A percentile compares a stretch with the other conserved stretches of the same genome.
phyloP scores from a whole-genome alignment of 2,888 invertebrate genomes.

The Brachyptera putata region DNA sequence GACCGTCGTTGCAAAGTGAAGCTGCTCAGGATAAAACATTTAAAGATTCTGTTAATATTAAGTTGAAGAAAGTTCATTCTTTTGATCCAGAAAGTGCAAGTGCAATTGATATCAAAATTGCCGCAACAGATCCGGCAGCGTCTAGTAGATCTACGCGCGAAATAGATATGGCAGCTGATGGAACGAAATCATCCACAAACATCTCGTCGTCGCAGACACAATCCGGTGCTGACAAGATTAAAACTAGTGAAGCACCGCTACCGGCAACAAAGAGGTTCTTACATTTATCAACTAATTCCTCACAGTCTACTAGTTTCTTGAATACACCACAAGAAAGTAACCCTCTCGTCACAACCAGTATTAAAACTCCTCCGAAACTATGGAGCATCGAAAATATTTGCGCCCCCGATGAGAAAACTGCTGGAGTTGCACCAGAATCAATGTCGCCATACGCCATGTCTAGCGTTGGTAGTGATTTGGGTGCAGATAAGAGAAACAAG shows the following conservation, averaged over 20 bases:
- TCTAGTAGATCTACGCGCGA: too few relatives aligned
- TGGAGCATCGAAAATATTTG: constrained; percentile 40
- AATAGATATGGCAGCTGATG: background rate
- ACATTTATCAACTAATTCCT: constrained; percentile 7
- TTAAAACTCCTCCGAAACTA: constrained; percentile 32
- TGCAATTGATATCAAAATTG: too few relatives aligned
- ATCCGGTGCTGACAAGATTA: background rate
- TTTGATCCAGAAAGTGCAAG: background rate
- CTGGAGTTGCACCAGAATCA: background rate
- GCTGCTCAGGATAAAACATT: constrained; percentile 12
- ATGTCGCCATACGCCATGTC: background rate
- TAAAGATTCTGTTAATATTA: constrained; percentile 12
- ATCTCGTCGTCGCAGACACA: background rate
- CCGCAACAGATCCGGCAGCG: too few relatives aligned
- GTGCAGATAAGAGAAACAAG: constrained; percentile 39
- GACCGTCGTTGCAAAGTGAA: too few relatives aligned
- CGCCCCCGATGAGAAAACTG: constrained; percentile 23
- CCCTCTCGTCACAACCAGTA: background rate
- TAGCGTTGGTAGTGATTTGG: constrained; percentile 16
- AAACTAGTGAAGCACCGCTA: constrained; percentile 22
- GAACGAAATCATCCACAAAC: background rate
- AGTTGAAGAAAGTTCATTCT: constrained; percentile 6
- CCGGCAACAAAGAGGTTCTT: constrained; percentile 26
- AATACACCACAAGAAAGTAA: background rate
- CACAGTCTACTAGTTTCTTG: background rate